phyloP scores from a whole-genome alignment of 2,888 invertebrate genomes.

The Mycalesis mineus region DNA sequence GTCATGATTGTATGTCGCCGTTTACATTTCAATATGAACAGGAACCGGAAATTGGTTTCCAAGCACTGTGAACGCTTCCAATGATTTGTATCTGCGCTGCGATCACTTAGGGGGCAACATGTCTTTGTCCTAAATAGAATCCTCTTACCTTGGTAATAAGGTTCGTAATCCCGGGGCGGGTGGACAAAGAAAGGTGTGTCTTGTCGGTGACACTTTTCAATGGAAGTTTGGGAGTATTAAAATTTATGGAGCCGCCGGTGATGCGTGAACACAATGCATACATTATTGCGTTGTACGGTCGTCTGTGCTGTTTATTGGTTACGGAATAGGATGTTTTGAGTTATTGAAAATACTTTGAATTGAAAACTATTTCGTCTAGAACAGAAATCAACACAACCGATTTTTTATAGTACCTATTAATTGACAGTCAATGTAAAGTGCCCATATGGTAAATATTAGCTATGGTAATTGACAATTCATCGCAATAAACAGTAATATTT shows the following conservation, averaged over 20 bases:
- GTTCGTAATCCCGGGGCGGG: neutral
- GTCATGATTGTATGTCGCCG: constrained; percentile 42
- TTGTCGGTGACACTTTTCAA: constrained; percentile 25
- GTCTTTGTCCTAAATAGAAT: neutral
- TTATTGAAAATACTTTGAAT: too few relatives aligned
- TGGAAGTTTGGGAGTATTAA: constrained; percentile 27
- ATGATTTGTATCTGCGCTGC: constrained; percentile 55
- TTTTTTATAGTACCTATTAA: too few relatives aligned
- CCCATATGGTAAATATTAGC: too few relatives aligned
- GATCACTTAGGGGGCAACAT: constrained; percentile 24
- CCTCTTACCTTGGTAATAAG: neutral
- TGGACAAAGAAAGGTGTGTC: constrained; percentile 22
- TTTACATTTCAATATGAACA: constrained; percentile 74
- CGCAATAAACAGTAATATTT: too few relatives aligned
- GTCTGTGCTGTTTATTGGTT: neutral
- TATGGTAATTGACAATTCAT: too few relatives aligned
- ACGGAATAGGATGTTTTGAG: neutral
- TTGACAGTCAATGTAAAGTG: too few relatives aligned
- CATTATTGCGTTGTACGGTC: constrained; percentile 8
- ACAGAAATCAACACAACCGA: too few relatives aligned
- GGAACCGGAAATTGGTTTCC: constrained; percentile 73
- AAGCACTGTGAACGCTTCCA: constrained; percentile 61
- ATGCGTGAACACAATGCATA: constrained; percentile 21
- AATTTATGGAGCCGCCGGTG: constrained; percentile 16
- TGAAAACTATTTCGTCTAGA: too few relatives aligned